Percentiles rank a stretch among this genome's conserved stretches.
Evolutionary conservation across 2,797 vertebrate genomes (phyloP).

Genomic region (Distichodus sexfasciatus): DNA sequence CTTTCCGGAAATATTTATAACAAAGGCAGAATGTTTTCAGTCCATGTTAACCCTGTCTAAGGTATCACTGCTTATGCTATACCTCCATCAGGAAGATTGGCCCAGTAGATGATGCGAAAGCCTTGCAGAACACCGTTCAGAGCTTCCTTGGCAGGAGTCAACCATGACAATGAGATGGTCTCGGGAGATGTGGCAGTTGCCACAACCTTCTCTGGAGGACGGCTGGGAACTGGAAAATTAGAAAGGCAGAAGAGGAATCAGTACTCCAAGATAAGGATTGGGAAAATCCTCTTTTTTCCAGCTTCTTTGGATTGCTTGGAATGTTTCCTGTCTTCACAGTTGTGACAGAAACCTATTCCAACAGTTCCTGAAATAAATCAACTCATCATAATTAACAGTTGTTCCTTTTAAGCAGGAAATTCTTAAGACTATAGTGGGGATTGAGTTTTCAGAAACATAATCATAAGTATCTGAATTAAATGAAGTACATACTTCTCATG

Average conservation of each 20-base stretch:
- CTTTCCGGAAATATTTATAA: neutral
- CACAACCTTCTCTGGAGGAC: constrained; percentile 92
- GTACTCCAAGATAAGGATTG: no score
- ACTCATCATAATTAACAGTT: no score
- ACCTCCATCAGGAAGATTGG: constrained; percentile 97
- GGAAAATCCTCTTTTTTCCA: no score
- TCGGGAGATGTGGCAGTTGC: constrained; percentile 89
- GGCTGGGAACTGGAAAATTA: constrained; percentile 83
- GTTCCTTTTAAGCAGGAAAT: no score
- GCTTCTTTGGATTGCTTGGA: no score
- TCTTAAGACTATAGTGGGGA: no score
- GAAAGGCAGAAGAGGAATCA: neutral
- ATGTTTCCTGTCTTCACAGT: no score
- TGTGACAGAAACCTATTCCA: no score
- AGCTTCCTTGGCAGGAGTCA: constrained; percentile 88
- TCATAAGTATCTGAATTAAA: no score
- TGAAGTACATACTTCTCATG: no score
- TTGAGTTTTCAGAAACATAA: no score
- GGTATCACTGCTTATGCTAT: neutral
- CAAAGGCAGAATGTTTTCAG: neutral
- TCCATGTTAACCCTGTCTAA: neutral
- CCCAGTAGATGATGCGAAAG: constrained; percentile 97
- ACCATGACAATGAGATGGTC: constrained; percentile 94
- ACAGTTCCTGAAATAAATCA: no score
- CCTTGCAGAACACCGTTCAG: constrained; percentile 95